A percentile compares a stretch with the other conserved stretches of the same genome.
Conservation (phyloP, 1,140 invertebrate genomes). For the Galleria mellonella region DNA sequence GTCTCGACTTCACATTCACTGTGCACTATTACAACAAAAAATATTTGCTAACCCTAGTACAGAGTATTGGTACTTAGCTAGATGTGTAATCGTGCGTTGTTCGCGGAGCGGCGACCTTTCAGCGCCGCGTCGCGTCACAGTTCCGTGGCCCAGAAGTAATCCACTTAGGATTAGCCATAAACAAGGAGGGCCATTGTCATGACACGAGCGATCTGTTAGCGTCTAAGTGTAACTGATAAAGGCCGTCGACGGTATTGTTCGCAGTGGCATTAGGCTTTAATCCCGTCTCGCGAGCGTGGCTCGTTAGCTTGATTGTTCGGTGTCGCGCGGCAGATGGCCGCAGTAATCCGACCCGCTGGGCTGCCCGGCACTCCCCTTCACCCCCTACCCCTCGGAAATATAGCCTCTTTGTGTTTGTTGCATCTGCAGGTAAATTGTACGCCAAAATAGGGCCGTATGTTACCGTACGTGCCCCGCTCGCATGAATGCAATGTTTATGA, state of each 20-base stretch:
- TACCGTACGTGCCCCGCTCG: slow-evolving; percentile 52
- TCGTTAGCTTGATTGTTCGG: slow-evolving; percentile 69
- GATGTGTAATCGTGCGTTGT: neutral
- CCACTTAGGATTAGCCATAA: slow-evolving; percentile 68
- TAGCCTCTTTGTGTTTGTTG: slow-evolving; percentile 70
- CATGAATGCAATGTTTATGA: slow-evolving; percentile 59
- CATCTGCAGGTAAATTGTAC: slow-evolving; percentile 71
- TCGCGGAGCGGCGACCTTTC: slow-evolving; percentile 6
- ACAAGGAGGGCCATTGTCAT: slow-evolving; percentile 60
- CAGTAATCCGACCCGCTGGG: slow-evolving; percentile 58
- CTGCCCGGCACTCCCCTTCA: slow-evolving; percentile 22
- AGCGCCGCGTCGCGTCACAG: slow-evolving; percentile 19
- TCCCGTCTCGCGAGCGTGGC: slow-evolving; percentile 56
- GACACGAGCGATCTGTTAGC: slow-evolving; percentile 63
- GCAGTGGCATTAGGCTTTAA: slow-evolving; percentile 65
- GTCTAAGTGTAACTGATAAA: slow-evolving; percentile 64
- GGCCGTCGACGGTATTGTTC: slow-evolving; percentile 61
- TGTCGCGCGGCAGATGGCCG: slow-evolving; percentile 60
- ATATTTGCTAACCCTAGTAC: no score
- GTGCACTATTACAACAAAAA: no score
- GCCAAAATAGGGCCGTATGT: slow-evolving; percentile 64
- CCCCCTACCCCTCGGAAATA: slow-evolving; percentile 34
- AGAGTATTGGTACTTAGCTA: neutral
- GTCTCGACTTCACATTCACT: no score
- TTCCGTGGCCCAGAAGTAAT: slow-evolving; percentile 39